Base-by-base conservation (phyloP, 2,888 invertebrate species). In the Noctua janthe region DNA sequence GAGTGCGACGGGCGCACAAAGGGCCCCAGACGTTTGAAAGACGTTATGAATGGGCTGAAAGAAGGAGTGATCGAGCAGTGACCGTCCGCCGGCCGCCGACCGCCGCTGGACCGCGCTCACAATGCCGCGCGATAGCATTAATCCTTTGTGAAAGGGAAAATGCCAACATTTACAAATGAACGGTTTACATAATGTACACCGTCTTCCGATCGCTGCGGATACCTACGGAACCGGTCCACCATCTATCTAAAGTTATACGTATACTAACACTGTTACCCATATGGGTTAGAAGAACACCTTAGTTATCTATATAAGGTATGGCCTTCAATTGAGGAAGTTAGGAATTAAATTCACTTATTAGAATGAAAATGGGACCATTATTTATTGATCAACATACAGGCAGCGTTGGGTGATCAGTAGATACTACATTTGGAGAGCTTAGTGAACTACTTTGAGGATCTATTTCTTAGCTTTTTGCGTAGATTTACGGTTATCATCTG, bases 41-140 rank as follows among this genome's bases (percentile, higher is more conserved):
- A 95, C 95, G 91, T 94, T 94, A 95, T 96, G 96, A 96, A 96
- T 96, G 94, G 95, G 92, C 94, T 93, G 94, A 93, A 93, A 93
- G 95, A 95, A 96, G 96, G 96, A 97, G 97, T 97, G 97, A 97
- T 96, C 94, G 96, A 95, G 93, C 93, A 89, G 92, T 92, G 95
- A 93, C 94, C 94, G 93, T 86, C 82, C 86, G 81, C 76, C 86
- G 87, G 66, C 86, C 83, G 81, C 76, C 85, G 87, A 64, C 85
- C 83, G 83, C 78, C 87, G 85, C 85, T 87, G 90, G 91, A 89
- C 90, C 90, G 89, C 79, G 80, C 81, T 78, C 82, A 92, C 91
- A 90, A 91, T 91, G 87, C 90, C 91, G 89, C 89, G 90, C 88
- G 90, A 90, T 90, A 91, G 85, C 91, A 93, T 93, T 94, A 94